A percentile compares a stretch with the other conserved stretches of the same genome.
phyloP scores from a whole-genome alignment of 2,113 vertebrate genomes.

The Rhynchopsitta pachyrhyncha region DNA sequence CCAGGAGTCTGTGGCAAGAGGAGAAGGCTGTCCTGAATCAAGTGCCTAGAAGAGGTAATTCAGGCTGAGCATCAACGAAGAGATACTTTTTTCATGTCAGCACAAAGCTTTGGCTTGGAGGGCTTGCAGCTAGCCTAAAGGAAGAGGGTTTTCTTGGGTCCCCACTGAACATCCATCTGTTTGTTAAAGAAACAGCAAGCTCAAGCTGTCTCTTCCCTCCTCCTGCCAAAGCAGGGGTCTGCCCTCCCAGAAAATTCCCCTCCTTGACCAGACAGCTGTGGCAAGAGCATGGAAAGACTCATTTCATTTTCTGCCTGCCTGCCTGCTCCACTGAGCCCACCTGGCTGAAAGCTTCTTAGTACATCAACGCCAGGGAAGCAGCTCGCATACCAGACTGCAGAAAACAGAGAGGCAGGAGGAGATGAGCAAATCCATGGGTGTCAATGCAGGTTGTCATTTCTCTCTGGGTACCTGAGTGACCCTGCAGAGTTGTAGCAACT shows the following conservation, averaged over 20 bases:
- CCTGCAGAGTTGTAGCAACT: background rate
- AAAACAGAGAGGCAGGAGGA: background rate
- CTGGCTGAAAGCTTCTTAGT: background rate
- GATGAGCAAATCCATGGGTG: background rate
- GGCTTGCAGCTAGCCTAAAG: background rate
- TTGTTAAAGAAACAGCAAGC: background rate
- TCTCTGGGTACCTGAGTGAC: background rate
- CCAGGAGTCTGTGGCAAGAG: background rate
- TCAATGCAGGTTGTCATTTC: background rate
- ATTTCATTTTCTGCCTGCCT: background rate
- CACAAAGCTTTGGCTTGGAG: background rate
- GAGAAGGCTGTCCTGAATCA: background rate
- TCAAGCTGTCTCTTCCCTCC: background rate
- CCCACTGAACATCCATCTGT: constrained; percentile 45
- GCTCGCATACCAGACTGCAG: background rate
- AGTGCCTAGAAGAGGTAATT: background rate
- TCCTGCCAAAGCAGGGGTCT: background rate
- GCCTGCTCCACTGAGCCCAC: background rate
- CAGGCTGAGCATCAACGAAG: background rate
- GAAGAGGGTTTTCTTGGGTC: background rate
- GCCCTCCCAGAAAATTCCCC: background rate
- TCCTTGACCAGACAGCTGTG: background rate
- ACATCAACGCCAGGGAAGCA: background rate
- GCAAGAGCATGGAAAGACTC: background rate
- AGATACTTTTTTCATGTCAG: background rate